These are phyloP conservation scores for Callosobruchus maculatus DNA, from an alignment of 2,888 invertebrate genomes.

Conservation along the genomic window DNA sequence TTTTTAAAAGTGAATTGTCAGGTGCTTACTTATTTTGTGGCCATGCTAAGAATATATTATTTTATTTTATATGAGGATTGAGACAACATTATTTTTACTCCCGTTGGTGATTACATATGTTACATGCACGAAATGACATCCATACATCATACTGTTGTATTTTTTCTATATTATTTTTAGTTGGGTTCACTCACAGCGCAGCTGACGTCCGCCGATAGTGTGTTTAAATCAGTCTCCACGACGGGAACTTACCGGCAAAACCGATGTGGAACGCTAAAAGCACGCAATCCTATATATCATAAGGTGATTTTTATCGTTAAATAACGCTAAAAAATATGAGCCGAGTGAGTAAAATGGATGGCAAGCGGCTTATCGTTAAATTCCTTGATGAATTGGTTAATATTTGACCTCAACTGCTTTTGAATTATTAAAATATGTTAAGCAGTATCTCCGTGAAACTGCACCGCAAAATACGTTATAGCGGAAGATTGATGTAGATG, in stretches of 20 bases:
- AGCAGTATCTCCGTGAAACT: background rate
- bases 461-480: background rate
- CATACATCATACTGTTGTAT: background rate
- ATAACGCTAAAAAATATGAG: conserved; percentile 6
- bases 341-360: background rate
- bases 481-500: background rate
- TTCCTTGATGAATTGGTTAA: background rate
- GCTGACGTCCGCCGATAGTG: background rate
- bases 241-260: background rate
- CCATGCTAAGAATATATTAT: no score
- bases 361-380: background rate
- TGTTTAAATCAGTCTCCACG: background rate
- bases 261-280: conserved; percentile 6
- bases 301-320: conserved; percentile 4
- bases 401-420: background rate
- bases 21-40: no score
- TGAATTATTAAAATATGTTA: background rate
- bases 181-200: background rate
- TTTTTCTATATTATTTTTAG: background rate
- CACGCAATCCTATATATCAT: conserved; percentile 13
- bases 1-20: no score
- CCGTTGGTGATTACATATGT: background rate
- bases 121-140: background rate
- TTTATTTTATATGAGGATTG: no score
- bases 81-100: background rate